These are phyloP conservation scores for Cyclophora albipunctata DNA, from an alignment of 2,888 invertebrate species.

Conservation along the genomic window DNA sequence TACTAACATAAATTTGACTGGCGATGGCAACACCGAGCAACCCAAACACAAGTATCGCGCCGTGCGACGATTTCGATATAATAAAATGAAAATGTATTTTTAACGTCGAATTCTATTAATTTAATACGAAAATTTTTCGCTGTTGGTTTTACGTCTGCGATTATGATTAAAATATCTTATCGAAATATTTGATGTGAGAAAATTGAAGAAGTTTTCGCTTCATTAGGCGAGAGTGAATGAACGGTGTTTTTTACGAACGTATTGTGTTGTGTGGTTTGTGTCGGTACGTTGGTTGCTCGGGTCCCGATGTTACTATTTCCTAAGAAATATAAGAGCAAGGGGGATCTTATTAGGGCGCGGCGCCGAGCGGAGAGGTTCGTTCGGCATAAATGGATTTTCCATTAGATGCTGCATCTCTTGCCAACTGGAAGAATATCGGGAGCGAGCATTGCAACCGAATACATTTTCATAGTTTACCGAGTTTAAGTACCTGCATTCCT, in stretches of 20 bases:
- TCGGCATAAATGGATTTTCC: slow-evolving; percentile 50
- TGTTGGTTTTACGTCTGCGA: slow-evolving; percentile 16
- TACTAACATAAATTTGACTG: slow-evolving; percentile 18
- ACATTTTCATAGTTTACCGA: slow-evolving; percentile 26
- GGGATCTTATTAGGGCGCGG: slow-evolving; percentile 27
- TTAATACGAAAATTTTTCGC: slow-evolving; percentile 21
- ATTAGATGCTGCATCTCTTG: slow-evolving; percentile 37
- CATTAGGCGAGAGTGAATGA: slow-evolving; percentile 14
- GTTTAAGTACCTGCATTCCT: slow-evolving; percentile 14
- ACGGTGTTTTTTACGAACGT: no score
- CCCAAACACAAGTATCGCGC: slow-evolving; percentile 4
- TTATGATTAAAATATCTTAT: slow-evolving; percentile 14
- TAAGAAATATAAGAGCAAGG: slow-evolving; percentile 18
- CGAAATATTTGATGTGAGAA: no score
- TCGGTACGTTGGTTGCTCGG: slow-evolving; percentile 21
- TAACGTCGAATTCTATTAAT: slow-evolving; percentile 17
- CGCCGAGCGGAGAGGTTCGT: slow-evolving; percentile 24
- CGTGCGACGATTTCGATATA: slow-evolving; percentile 3
- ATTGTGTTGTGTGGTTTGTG: no score
- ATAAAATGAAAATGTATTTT: slow-evolving; percentile 13
- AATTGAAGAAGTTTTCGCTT: slow-evolving; percentile 6
- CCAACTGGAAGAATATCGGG: slow-evolving; percentile 28
- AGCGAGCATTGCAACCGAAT: slow-evolving; percentile 26
- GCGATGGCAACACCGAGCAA: slow-evolving; percentile 15
- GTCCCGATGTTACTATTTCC: slow-evolving; percentile 18